Percentiles rank a stretch among this genome's conserved stretches.
Conservation (phyloP, 1,140 invertebrate species). For the Philopotamus ludificatus region DNA sequence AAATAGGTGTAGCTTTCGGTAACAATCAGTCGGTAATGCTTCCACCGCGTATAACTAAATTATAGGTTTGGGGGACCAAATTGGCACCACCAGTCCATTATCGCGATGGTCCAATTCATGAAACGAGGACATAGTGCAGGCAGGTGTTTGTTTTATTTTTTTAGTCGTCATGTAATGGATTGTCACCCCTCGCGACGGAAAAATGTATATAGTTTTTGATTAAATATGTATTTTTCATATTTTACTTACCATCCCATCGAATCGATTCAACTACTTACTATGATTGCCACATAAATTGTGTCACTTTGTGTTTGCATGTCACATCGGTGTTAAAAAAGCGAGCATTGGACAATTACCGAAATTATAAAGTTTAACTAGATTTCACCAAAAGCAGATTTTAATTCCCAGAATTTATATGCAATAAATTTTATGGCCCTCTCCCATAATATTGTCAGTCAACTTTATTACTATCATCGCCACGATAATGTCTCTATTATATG, state of each 20-base stretch:
- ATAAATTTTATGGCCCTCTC: background rate
- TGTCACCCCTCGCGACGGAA: too few relatives aligned
- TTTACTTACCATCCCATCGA: background rate
- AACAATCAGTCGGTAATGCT: background rate
- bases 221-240: background rate
- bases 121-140: background rate
- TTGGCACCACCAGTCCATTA: background rate
- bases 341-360: too few relatives aligned
- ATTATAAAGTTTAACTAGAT: too few relatives aligned
- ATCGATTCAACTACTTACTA: background rate
- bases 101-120: background rate
- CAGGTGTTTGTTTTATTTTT: background rate
- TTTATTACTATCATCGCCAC: background rate
- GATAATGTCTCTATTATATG: background rate
- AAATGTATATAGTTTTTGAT: background rate
- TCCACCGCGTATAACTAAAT: background rate
- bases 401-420: too few relatives aligned
- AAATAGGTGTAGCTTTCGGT: background rate
- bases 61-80: background rate
- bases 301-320: too few relatives aligned
- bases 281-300: too few relatives aligned
- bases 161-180: background rate
- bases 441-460: background rate
- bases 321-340: too few relatives aligned
- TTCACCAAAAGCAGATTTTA: too few relatives aligned